These are phyloP conservation scores for Pseudococcus longispinus DNA, from an alignment of 2,888 invertebrate species.

Conservation along the genomic window DNA sequence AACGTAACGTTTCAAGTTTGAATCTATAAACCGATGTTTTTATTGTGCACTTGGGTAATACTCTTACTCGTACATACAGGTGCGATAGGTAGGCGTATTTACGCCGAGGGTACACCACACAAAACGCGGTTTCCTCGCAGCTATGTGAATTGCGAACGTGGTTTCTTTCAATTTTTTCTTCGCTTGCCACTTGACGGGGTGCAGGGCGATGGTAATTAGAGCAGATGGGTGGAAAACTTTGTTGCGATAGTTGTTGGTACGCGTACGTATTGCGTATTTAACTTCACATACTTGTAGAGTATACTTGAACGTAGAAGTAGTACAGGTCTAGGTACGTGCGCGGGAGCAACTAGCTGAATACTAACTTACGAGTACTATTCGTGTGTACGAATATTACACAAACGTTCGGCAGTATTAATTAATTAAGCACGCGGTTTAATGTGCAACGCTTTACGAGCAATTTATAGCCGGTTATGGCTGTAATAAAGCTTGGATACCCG, in stretches of 20 bases:
- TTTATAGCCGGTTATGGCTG: neutral
- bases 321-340: neutral
- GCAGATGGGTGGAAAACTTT: conserved; percentile 18
- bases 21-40: neutral
- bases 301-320: too few species aligned
- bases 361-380: too few species aligned
- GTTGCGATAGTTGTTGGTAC: neutral
- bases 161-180: neutral
- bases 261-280: too few species aligned
- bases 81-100: too few species aligned
- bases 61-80: too few species aligned
- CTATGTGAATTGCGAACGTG: neutral
- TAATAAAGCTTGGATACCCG: neutral
- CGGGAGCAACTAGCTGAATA: too few species aligned
- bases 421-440: conserved; percentile 4
- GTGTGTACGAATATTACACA: neutral
- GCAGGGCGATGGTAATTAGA: neutral
- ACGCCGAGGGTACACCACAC: too few species aligned
- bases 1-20: neutral
- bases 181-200: neutral
- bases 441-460: conserved; percentile 44
- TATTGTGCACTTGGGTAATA: neutral
- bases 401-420: neutral
- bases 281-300: too few species aligned
- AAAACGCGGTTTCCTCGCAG: too few species aligned